Conservation (phyloP, 2,888 invertebrate genomes). For the Perdita meconis region DNA sequence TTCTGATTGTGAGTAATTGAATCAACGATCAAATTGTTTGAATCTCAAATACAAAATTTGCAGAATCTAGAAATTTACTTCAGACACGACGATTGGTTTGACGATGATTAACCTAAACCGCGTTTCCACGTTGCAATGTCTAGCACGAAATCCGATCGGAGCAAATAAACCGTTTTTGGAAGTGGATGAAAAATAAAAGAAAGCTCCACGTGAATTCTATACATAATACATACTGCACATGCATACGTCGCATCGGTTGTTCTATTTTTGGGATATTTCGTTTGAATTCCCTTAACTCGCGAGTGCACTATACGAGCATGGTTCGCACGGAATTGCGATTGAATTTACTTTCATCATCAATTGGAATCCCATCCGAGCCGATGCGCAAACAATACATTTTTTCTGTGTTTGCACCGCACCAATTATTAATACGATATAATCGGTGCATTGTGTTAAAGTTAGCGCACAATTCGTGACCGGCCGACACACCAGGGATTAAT, state of each 20-base stretch:
- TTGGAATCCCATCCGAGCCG: neutral
- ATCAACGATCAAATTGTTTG: too few relatives aligned
- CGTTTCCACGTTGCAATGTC: neutral
- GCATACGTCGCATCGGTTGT: neutral
- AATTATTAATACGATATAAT: slow-evolving; percentile 15
- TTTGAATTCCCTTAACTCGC: neutral
- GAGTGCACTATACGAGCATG: neutral
- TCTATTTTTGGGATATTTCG: neutral
- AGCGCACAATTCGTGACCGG: slow-evolving; percentile 8
- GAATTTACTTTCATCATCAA: neutral
- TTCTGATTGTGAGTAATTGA: neutral
- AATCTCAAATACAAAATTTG: neutral
- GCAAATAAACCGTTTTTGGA: neutral
- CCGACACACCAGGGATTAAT: neutral
- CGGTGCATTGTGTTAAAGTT: slow-evolving; percentile 9
- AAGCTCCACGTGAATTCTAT: too few relatives aligned
- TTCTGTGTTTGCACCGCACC: neutral
- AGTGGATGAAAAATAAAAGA: too few relatives aligned
- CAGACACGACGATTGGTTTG: too few relatives aligned
- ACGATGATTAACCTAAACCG: neutral
- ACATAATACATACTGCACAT: neutral
- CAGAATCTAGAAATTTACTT: neutral
- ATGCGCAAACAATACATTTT: neutral
- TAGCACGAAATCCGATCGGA: neutral
- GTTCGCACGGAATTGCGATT: neutral